These are phyloP conservation scores for Oceanodroma tethys DNA, from an alignment of 2,113 vertebrate genomes.

Conservation along the genomic window DNA sequence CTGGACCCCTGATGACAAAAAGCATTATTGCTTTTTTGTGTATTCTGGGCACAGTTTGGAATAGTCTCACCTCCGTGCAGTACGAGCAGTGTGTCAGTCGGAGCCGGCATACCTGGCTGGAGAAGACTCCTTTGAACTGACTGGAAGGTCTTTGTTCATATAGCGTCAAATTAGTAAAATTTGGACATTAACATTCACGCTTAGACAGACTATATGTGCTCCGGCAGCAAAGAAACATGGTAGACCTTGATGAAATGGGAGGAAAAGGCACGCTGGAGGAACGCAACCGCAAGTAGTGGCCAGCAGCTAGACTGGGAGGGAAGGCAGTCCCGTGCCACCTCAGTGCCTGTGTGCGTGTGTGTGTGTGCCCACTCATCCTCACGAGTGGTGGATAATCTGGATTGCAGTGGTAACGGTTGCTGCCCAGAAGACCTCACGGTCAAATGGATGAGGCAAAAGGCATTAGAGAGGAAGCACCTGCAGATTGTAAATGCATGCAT, in stretches of 20 bases:
- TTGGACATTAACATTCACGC: neutral
- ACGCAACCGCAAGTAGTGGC: neutral
- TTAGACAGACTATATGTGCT: neutral
- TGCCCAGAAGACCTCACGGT: neutral
- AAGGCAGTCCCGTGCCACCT: neutral
- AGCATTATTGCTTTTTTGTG: neutral
- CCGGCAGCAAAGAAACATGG: neutral
- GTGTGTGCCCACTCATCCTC: neutral
- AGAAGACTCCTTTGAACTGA: neutral
- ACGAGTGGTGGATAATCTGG: neutral
- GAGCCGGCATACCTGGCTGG: neutral
- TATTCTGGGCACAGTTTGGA: neutral
- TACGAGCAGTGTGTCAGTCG: rapidly evolving
- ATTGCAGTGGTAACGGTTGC: neutral
- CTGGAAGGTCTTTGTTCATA: neutral
- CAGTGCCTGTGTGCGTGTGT: rapidly evolving
- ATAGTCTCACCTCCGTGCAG: neutral
- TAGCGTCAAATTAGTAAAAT: neutral
- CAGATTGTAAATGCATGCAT: neutral
- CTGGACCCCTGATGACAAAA: neutral
- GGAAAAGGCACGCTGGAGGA: neutral
- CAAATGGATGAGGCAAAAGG: neutral
- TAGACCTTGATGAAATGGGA: neutral
- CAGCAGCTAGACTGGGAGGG: neutral
- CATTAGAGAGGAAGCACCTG: neutral